A percentile compares a stretch with the other conserved stretches of the same genome.
phyloP scores from a whole-genome alignment of 2,113 vertebrate genomes.

The Glareola pratincola region DNA sequence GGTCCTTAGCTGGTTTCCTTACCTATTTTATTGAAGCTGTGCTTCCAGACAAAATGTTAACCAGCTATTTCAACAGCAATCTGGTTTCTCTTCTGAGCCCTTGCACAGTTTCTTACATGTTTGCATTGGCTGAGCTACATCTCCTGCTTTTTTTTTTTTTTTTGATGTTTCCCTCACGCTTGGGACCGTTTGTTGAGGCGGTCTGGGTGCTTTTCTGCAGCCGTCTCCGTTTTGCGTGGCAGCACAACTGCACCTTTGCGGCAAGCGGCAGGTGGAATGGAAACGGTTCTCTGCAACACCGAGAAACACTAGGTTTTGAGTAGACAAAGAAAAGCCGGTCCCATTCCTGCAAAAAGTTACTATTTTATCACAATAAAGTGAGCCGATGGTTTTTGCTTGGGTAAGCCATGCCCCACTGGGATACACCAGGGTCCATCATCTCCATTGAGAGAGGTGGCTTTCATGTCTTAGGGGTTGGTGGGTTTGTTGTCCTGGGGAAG shows the following conservation, averaged over 20 bases:
- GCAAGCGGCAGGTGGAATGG: slow-evolving; percentile 56
- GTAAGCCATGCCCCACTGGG: background rate
- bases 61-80: slow-evolving; percentile 70
- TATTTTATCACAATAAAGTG: background rate
- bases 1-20: slow-evolving; percentile 74
- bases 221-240: background rate
- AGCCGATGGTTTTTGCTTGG: background rate
- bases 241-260: slow-evolving; percentile 54
- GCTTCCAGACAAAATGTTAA: slow-evolving; percentile 68
- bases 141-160: background rate
- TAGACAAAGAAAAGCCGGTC: slow-evolving; percentile 23
- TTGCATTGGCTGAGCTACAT: slow-evolving; percentile 71
- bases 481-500: background rate
- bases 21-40: slow-evolving; percentile 73
- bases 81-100: slow-evolving; percentile 71
- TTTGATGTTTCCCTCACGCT: background rate
- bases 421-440: background rate
- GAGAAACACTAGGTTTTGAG: background rate
- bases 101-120: slow-evolving; percentile 55
- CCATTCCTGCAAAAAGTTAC: background rate
- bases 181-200: slow-evolving; percentile 1
- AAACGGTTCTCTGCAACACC: background rate
- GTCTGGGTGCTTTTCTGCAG: slow-evolving; percentile 16
- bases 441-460: background rate
- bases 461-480: background rate